A percentile compares a stretch with the other conserved stretches of the same genome.
Evolutionary conservation across 2,113 vertebrate genomes (phyloP).

Genomic region (Sinocyclocheilus grahami): DNA sequence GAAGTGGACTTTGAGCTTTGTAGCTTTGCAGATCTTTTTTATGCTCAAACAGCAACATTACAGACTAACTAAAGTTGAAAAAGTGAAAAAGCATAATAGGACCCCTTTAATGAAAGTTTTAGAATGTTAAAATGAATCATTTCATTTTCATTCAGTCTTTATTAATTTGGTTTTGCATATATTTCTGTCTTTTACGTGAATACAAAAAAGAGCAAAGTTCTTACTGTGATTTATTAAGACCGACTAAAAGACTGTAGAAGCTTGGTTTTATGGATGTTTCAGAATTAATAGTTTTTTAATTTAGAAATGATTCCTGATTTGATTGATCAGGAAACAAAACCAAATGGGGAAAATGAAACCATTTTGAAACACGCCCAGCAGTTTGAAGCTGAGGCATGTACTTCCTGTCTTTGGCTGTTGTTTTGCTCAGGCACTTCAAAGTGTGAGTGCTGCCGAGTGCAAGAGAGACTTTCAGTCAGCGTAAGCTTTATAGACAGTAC

Average conservation of each 20-base stretch:
- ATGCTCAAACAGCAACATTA: too few species aligned
- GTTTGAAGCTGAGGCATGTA: slow-evolving; percentile 31
- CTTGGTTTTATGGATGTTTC: too few species aligned
- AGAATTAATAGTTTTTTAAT: too few species aligned
- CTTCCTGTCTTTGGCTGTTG: slow-evolving; percentile 36
- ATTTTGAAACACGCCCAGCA: slow-evolving; percentile 18
- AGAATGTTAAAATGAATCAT: background rate
- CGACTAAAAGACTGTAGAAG: background rate
- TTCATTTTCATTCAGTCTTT: background rate
- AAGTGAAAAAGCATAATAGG: too few species aligned
- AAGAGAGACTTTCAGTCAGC: slow-evolving; percentile 32
- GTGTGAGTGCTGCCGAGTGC: background rate
- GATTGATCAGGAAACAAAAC: background rate
- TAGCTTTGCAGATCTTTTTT: too few species aligned
- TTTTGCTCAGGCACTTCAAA: slow-evolving; percentile 22
- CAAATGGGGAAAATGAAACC: slow-evolving; percentile 1
- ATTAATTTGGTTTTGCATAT: background rate
- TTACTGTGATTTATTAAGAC: too few species aligned
- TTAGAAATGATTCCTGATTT: background rate
- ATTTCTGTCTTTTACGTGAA: background rate
- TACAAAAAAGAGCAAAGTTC: background rate
- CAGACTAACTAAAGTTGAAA: too few species aligned
- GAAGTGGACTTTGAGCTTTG: too few species aligned
- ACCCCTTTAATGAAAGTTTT: background rate
- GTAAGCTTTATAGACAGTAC: slow-evolving; percentile 60